phyloP scores from a whole-genome alignment of 2,113 vertebrate species.

The Salvelinus namaycush region DNA sequence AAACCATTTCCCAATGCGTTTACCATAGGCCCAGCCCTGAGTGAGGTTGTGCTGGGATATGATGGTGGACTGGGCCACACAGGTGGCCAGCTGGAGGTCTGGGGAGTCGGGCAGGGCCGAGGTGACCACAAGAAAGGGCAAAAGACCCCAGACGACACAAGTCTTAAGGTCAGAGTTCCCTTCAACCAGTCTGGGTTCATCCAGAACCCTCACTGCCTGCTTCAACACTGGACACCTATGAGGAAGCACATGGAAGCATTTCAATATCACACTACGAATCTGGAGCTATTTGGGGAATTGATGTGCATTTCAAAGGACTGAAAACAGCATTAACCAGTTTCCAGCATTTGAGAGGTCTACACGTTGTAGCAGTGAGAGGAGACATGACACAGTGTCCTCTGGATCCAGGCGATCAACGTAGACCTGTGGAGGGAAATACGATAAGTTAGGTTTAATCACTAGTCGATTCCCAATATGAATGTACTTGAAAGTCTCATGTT shows the following conservation, averaged over 20 bases:
- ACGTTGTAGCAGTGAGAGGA: conserved; percentile 81
- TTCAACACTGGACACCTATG: conserved; percentile 80
- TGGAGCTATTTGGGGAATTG: not conserved
- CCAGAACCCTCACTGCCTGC: conserved; percentile 71
- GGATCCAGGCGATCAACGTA: conserved; percentile 68
- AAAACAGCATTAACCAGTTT: conserved; percentile 75
- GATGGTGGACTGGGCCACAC: conserved; percentile 74
- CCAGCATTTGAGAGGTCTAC: conserved; percentile 69
- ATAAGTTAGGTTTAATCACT: not conserved
- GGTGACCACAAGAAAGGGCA: conserved; percentile 83
- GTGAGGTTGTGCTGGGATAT: conserved; percentile 81
- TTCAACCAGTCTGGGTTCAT: conserved; percentile 64
- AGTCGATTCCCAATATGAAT: not conserved
- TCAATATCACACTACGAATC: not conserved
- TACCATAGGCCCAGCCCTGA: conserved; percentile 84
- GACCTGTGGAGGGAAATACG: conserved; percentile 59
- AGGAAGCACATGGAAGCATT: conserved; percentile 1
- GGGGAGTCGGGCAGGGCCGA: conserved; percentile 59
- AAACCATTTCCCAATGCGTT: conserved; percentile 2
- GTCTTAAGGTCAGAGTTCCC: conserved; percentile 60
- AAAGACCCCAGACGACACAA: conserved; percentile 70
- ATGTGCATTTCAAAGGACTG: not conserved
- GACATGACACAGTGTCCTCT: conserved; percentile 70
- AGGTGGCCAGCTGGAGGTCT: conserved; percentile 71
- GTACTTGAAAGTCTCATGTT: not conserved